Evolutionary conservation across 2,888 invertebrate species (phyloP).

Genomic region (Torymus tubicola): DNA sequence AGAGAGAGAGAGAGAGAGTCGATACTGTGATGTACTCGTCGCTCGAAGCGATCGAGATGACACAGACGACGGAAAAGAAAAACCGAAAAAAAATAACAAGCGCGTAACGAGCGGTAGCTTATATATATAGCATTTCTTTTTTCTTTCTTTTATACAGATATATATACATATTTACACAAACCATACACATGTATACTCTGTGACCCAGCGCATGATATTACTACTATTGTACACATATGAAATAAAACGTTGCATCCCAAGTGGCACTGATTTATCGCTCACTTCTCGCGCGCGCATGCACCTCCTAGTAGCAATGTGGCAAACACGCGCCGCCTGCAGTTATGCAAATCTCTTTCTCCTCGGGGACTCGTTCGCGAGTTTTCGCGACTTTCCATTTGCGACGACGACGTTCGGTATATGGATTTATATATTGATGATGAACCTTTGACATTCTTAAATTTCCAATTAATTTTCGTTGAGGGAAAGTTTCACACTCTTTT

Average conservation of each 20-base stretch:
- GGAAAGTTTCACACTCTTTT: background rate
- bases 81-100: background rate
- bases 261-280: conserved; percentile 49
- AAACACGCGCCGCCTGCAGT: background rate
- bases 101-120: conserved; percentile 27
- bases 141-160: conserved; percentile 47
- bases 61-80: conserved; percentile 8
- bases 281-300: background rate
- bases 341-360: conserved; percentile 28
- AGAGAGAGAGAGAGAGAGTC: conserved; percentile 1
- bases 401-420: background rate
- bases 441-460: conserved; percentile 49
- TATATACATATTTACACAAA: background rate
- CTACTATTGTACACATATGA: conserved; percentile 47
- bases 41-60: conserved; percentile 8
- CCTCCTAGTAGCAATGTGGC: conserved; percentile 5
- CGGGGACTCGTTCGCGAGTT: background rate
- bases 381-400: conserved; percentile 36
- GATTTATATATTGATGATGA: conserved; percentile 19
- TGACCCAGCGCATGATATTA: conserved; percentile 32
- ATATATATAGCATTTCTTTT: background rate
- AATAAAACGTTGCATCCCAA: conserved; percentile 55
- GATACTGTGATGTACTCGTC: conserved; percentile 8
- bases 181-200: conserved; percentile 9
- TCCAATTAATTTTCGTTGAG: conserved; percentile 10